Base-by-base conservation (phyloP, 2,113 vertebrate genomes). In the Nesogale talazaci region DNA sequence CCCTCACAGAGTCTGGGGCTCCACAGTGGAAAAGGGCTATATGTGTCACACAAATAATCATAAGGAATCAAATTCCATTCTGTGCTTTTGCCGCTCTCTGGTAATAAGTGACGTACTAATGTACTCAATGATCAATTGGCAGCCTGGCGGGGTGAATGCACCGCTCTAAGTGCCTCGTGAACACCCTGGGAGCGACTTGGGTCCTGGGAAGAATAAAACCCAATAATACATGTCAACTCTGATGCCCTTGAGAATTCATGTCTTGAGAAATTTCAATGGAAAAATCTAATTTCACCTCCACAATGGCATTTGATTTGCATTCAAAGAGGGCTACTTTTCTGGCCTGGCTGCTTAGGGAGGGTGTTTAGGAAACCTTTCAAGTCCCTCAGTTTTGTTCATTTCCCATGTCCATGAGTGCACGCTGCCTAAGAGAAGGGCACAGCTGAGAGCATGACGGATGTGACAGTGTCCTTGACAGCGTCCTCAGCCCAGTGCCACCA, bases 181-280 rank as follows among this genome's bases (percentile, higher is more conserved):
- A 88, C n/a, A 67, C 11, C 3, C 82, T 85, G 77, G 82, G 89
- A 94, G 88, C 89, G 85, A 85, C 52, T 95, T 65, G 65, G 78
- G 75, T 57, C 20, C 59, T 40, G 25, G 25, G 17, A 78, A 91
- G 89, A 91, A 91, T 89, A 88, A 94, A 96, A 91, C 36, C 40
- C 82, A 85, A 72, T 93, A 95, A 95, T 83, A 85, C 42, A 36
- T 80, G 89, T 92, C 89, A 95, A 40, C 36, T 82, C 34, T 67
- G 75, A 96, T 83, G 81, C 82, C 65, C 88, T 93, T 94, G 93
- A 95, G 78, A 91, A 97, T 96, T 95, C 90, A 90, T 27, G 40
- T 94, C 61, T 90, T 79, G 36, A 90, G 89, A 93, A 94, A 89
- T 96, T 95, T 95, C 36, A 29, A 8, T 88, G 75, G 46, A 81